phyloP scores from a whole-genome alignment of 2,888 invertebrate genomes.

The Pomacea canaliculata region DNA sequence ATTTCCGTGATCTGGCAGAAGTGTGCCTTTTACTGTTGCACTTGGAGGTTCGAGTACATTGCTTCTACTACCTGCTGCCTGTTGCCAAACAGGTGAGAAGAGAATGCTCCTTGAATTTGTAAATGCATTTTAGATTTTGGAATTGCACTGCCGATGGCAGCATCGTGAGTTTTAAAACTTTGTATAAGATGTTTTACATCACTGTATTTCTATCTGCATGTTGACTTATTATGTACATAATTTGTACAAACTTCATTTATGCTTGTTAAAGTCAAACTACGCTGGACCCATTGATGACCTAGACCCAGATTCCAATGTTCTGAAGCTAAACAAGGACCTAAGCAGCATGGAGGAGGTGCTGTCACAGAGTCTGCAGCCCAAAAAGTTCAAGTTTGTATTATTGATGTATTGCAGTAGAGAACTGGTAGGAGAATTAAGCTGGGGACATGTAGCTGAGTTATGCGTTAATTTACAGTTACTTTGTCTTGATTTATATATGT shows the following conservation, averaged over 20 bases:
- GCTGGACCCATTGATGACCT: conserved; percentile 79
- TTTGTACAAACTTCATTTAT: background rate
- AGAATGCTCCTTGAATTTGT: background rate
- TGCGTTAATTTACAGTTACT: too few species aligned
- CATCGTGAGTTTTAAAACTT: too few species aligned
- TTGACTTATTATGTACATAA: background rate
- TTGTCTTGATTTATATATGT: too few species aligned
- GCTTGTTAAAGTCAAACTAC: conserved; percentile 63
- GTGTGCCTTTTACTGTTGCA: conserved; percentile 92
- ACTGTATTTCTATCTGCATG: background rate
- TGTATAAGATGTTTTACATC: too few species aligned
- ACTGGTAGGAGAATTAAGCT: too few species aligned
- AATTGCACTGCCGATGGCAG: too few species aligned
- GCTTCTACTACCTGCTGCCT: conserved; percentile 90
- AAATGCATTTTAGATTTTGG: too few species aligned
- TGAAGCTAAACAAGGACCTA: conserved; percentile 83
- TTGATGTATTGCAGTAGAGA: background rate
- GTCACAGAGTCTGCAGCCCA: conserved; percentile 80
- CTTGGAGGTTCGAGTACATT: conserved; percentile 94
- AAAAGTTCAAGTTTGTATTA: conserved; percentile 80
- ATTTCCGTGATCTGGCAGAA: conserved; percentile 90
- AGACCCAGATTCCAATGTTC: conserved; percentile 82
- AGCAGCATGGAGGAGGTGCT: conserved; percentile 84
- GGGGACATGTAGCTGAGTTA: too few species aligned
- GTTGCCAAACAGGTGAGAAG: conserved; percentile 70